Evolutionary conservation across 2,888 invertebrate species (phyloP), one percentile per base, ranked within the genome.

Genomic region (Patella pellucida): DNA sequence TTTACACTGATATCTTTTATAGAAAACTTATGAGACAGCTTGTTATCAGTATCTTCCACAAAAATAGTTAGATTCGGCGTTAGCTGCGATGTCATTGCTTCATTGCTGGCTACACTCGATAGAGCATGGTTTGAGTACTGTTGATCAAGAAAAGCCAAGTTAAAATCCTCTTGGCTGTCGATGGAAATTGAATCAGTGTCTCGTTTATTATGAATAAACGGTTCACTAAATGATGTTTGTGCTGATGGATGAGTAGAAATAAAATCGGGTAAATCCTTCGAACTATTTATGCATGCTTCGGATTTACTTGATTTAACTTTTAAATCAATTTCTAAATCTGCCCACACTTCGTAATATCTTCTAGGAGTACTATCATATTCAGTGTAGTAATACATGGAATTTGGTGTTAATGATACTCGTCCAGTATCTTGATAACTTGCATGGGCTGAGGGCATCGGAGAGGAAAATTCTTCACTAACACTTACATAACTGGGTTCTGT

Each of bases 201-300:
- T 23, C n/a, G 4, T 31, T 31, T 74, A 50, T 62, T 2, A 15
- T 62, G n/a, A 16, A 72, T 31, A 19, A 50, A 27, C 5, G 74
- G 74, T 69, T 69, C 74, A 69, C 74, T 74, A 15, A 69, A 51
- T 2, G 74, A 74, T 1, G 41, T 31, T 27, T 54, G 74, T 19
- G 23, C 62, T 12, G 23, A 14, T 9, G 62, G 62, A 62, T 23
- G 7, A 62, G 62, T 62, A 23, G 62, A 19, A 11, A 62, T 23
- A 4, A 3, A 9, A 62, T 62, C 19, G 3, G 62, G 14, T 1
- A 19, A 9, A 62, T 62, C 62, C 23, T 62, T 23, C 7, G 0
- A 9, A 41, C 41, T 41, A 41, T 41, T 9, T 41, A 41, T 41
- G 9, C 41, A 41, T 41, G 41, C 41, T 41, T 41, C 41, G 0